Evolutionary conservation across 1,140 invertebrate species (phyloP).

Genomic region (Drosophila athabasca): DNA sequence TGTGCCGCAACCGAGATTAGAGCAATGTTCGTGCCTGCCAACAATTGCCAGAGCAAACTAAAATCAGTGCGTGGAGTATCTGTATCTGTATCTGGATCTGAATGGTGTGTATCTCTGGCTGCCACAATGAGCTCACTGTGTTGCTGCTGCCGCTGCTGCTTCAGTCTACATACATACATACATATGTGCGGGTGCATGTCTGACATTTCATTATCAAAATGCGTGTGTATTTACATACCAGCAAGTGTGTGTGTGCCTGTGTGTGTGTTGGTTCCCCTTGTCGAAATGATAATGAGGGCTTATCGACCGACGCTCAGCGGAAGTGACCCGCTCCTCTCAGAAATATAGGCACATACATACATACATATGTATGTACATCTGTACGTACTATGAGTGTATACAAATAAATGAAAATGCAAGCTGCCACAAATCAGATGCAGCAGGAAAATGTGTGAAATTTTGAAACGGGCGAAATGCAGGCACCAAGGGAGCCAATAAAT

Average conservation of each 20-base stretch:
- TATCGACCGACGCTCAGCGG: constrained; percentile 44
- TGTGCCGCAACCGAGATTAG: constrained; percentile 68
- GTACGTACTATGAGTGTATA: no score
- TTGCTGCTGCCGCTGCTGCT: constrained; percentile 25
- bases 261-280: constrained; percentile 16
- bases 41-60: constrained; percentile 69
- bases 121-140: constrained; percentile 76
- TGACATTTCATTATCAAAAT: constrained; percentile 77
- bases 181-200: constrained; percentile 73
- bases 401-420: no score
- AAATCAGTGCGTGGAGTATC: constrained; percentile 74
- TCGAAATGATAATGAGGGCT: constrained; percentile 77
- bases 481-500: constrained; percentile 41
- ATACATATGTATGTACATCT: no score
- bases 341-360: neutral
- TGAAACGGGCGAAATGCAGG: neutral
- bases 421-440: constrained; percentile 26
- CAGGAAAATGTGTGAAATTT: constrained; percentile 31
- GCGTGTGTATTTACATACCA: neutral
- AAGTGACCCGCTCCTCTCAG: constrained; percentile 40
- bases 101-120: constrained; percentile 42
- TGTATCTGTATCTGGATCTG: constrained; percentile 38
- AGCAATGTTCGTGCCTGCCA: constrained; percentile 66
- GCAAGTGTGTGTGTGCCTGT: neutral
- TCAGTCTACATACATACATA: constrained; percentile 8